These are phyloP conservation scores for Catostomus latipinnis DNA, from an alignment of 2,797 vertebrate species.

Conservation along the genomic window DNA sequence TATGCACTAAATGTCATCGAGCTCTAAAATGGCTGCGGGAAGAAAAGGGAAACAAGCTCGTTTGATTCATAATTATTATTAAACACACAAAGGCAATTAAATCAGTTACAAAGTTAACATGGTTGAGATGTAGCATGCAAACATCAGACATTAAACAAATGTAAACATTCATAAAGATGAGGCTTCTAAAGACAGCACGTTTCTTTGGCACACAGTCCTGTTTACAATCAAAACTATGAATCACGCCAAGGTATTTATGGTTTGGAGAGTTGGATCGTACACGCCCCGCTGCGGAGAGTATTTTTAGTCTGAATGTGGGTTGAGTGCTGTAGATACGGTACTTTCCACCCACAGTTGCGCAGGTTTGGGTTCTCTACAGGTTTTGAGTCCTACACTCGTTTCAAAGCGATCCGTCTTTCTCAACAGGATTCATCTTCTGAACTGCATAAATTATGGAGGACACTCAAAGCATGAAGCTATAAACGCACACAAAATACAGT, in stretches of 20 bases:
- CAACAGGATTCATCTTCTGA: neutral
- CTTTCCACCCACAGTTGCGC: constrained; percentile 50
- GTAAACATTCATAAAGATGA: constrained; percentile 49
- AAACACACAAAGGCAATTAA: constrained; percentile 28
- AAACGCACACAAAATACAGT: neutral
- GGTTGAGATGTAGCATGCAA: constrained; percentile 34
- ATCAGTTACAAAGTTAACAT: constrained; percentile 38
- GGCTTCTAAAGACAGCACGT: constrained; percentile 45
- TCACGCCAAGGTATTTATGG: constrained; percentile 61
- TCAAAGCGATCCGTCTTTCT: neutral
- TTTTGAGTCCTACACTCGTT: neutral
- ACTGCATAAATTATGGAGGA: neutral
- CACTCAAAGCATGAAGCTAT: neutral
- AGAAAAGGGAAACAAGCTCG: constrained; percentile 21
- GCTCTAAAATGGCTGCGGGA: constrained; percentile 54
- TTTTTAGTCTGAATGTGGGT: constrained; percentile 58
- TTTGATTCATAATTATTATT: constrained; percentile 49
- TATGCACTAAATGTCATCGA: constrained; percentile 53
- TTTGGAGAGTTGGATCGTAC: constrained; percentile 51
- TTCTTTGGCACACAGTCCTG: constrained; percentile 54
- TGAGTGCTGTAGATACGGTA: constrained; percentile 53
- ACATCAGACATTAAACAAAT: constrained; percentile 17
- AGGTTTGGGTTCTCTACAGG: neutral
- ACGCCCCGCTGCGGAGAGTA: constrained; percentile 56
- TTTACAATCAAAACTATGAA: constrained; percentile 53